A percentile compares a stretch with the other conserved stretches of the same genome.
Conservation (phyloP, 2,797 vertebrate species). For the Linurgus olivaceus region DNA sequence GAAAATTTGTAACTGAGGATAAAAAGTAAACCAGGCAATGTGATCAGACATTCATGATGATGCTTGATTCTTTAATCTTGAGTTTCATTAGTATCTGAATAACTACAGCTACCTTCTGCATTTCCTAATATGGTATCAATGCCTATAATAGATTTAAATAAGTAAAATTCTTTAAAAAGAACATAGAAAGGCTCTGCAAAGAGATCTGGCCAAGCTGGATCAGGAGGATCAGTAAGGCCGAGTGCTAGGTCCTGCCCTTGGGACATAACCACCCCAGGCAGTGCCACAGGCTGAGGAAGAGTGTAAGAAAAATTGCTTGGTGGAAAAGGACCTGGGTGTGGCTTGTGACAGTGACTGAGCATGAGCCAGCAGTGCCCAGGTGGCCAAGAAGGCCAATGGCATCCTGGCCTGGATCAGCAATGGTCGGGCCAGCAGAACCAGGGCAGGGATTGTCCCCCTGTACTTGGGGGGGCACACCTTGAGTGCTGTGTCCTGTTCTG, state of each 20-base stretch:
- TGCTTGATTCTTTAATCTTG: background rate
- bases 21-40: background rate
- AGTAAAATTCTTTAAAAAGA: background rate
- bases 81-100: background rate
- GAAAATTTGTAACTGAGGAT: background rate
- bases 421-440: background rate
- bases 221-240: background rate
- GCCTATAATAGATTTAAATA: background rate
- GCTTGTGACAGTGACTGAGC: background rate
- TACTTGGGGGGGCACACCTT: background rate
- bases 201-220: background rate
- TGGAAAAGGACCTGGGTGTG: background rate
- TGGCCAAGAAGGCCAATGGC: background rate
- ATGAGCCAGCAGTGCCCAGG: background rate
- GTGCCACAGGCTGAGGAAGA: background rate
- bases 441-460: background rate
- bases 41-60: background rate
- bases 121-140: background rate
- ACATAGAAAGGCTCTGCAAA: background rate
- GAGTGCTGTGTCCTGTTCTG: background rate
- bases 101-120: background rate
- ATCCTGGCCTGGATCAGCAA: background rate
- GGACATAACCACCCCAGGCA: background rate
- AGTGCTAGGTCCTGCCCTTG: background rate
- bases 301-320: too few relatives aligned